Percentiles rank a stretch among this genome's conserved stretches.
Evolutionary conservation across 2,113 vertebrate species (phyloP).

Genomic region (Paralichthys olivaceus): DNA sequence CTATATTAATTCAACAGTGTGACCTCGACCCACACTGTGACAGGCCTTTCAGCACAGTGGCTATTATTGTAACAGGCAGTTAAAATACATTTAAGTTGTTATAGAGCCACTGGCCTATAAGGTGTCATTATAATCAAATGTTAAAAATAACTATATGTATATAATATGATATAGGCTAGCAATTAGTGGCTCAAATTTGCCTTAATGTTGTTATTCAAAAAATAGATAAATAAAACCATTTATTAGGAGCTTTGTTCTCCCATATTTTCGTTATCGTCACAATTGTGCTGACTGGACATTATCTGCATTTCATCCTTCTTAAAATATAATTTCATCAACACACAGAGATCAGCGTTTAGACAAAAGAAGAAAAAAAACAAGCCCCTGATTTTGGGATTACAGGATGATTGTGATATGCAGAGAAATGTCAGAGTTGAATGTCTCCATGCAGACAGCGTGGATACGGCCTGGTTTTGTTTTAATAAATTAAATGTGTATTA

Average conservation of each 20-base stretch:
- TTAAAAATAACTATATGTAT: no score
- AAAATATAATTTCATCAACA: not conserved
- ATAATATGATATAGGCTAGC: no score
- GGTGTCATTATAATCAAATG: not conserved
- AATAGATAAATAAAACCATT: not conserved
- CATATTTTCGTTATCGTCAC: not conserved
- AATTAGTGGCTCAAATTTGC: not conserved
- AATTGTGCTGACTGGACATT: not conserved
- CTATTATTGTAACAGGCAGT: not conserved
- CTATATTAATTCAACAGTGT: conserved; percentile 17
- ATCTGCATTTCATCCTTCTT: not conserved
- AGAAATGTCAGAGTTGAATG: not conserved
- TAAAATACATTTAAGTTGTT: not conserved
- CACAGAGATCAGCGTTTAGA: not conserved
- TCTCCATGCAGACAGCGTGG: not conserved
- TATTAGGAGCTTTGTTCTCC: not conserved
- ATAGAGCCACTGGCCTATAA: no score
- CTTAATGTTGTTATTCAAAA: not conserved
- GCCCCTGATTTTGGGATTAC: not conserved
- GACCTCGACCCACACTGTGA: conserved; percentile 23
- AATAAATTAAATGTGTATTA: conserved; percentile 1
- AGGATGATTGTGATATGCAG: conserved; percentile 4
- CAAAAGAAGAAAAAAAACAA: not conserved
- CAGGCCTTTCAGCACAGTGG: conserved; percentile 9
- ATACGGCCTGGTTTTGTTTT: not conserved